phyloP scores from a whole-genome alignment of 2,888 invertebrate genomes.

The Drosophila ezoana region DNA sequence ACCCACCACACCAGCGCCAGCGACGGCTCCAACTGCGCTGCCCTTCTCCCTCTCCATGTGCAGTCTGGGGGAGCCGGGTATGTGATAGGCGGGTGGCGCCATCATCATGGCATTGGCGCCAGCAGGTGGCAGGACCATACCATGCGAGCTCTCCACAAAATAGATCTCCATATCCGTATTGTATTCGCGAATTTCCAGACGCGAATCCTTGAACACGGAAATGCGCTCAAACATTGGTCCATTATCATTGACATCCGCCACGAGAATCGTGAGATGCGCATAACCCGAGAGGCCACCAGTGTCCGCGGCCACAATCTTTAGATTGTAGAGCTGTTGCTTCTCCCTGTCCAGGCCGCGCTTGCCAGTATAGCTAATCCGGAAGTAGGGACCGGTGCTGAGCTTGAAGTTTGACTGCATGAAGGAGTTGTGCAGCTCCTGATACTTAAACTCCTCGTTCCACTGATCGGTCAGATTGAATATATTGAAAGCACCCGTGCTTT shows the following conservation, averaged over 20 bases:
- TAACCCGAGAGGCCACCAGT: constrained; percentile 91
- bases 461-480: constrained; percentile 84
- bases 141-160: constrained; percentile 81
- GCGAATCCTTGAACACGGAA: constrained; percentile 89
- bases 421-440: constrained; percentile 82
- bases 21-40: constrained; percentile 3
- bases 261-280: constrained; percentile 89
- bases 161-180: constrained; percentile 86
- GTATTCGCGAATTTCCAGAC: constrained; percentile 88
- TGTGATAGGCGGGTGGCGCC: constrained; percentile 76
- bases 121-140: constrained; percentile 47
- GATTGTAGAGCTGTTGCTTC: constrained; percentile 88
- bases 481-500: constrained; percentile 83
- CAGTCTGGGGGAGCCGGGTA: constrained; percentile 83
- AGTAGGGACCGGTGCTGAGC: constrained; percentile 79
- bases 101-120: constrained; percentile 67
- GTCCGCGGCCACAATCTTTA: constrained; percentile 91
- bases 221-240: constrained; percentile 90
- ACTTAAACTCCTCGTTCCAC: constrained; percentile 84
- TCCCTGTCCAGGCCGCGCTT: constrained; percentile 89
- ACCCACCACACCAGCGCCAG: constrained; percentile 24
- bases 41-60: constrained; percentile 52
- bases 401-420: constrained; percentile 82
- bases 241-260: constrained; percentile 94
- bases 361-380: constrained; percentile 81